Evolutionary conservation across 2,797 vertebrate species (phyloP).

Genomic region (Anguilla marmorata): DNA sequence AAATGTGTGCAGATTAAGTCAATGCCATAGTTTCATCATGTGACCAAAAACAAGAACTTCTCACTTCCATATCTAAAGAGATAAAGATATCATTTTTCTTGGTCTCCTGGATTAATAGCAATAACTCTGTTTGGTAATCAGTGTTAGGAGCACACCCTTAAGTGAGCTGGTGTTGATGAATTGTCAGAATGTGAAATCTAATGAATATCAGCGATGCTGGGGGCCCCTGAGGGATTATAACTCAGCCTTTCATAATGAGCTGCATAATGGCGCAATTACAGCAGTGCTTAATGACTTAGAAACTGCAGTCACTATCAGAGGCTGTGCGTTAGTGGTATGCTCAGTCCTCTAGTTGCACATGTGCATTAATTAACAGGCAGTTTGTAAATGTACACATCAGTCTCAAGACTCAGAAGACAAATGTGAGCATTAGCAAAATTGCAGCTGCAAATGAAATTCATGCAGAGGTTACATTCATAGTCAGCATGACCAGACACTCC

Average conservation of each 20-base stretch:
- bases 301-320: slow-evolving; percentile 58
- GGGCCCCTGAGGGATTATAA: slow-evolving; percentile 69
- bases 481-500: slow-evolving; percentile 14
- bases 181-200: slow-evolving; percentile 63
- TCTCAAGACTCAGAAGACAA: slow-evolving; percentile 21
- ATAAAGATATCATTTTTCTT: background rate
- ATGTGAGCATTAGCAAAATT: slow-evolving; percentile 13
- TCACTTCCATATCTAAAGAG: too few relatives aligned
- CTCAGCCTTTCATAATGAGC: slow-evolving; percentile 72
- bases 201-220: slow-evolving; percentile 67
- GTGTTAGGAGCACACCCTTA: slow-evolving; percentile 57
- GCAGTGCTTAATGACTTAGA: slow-evolving; percentile 69
- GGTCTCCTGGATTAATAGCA: background rate
- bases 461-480: slow-evolving; percentile 14
- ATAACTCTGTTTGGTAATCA: slow-evolving; percentile 49
- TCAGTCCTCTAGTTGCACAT: slow-evolving; percentile 51
- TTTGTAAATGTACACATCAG: slow-evolving; percentile 36
- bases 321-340: slow-evolving; percentile 45
- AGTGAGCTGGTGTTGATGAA: slow-evolving; percentile 52
- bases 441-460: background rate
- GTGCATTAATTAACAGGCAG: slow-evolving; percentile 50
- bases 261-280: slow-evolving; percentile 72
- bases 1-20: too few relatives aligned
- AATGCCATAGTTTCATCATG: too few relatives aligned
- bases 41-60: background rate